phyloP scores from a whole-genome alignment of 2,113 vertebrate species.

The Gallinago paraguaiae region DNA sequence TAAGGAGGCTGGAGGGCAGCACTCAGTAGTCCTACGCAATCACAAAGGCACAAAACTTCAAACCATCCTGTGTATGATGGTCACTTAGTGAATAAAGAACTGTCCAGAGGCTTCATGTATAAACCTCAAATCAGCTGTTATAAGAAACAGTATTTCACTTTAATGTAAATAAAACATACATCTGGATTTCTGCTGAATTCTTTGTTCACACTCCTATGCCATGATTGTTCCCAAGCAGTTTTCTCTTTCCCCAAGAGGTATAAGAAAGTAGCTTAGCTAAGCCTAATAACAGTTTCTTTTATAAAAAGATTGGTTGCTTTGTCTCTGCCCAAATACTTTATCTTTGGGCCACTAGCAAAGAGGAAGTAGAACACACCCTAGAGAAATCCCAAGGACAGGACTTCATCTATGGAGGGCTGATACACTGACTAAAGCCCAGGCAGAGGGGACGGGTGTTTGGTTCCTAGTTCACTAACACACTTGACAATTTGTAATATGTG shows the following conservation, averaged over 20 bases:
- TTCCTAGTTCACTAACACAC: background rate
- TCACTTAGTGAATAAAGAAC: constrained; percentile 13
- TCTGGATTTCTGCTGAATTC: background rate
- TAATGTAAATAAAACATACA: background rate
- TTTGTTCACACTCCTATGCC: background rate
- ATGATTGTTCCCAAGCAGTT: background rate
- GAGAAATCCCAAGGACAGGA: background rate
- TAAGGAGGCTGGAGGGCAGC: constrained; percentile 3
- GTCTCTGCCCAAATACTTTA: background rate
- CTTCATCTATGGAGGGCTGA: background rate
- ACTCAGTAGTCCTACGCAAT: background rate
- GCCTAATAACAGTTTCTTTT: background rate
- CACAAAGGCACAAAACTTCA: constrained; percentile 12
- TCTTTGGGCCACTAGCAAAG: background rate
- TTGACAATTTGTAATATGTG: background rate
- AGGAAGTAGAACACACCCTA: background rate
- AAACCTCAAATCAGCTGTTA: constrained; percentile 1
- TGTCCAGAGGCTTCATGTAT: background rate
- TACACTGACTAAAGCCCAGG: background rate
- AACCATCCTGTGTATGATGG: background rate
- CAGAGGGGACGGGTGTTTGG: background rate
- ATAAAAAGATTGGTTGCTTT: background rate
- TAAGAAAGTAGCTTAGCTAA: background rate
- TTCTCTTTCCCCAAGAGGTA: background rate
- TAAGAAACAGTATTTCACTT: background rate